Evolutionary conservation across 2,888 invertebrate species (phyloP), one percentile per base, ranked within the genome.

Genomic region (Incurvaria masculella): DNA sequence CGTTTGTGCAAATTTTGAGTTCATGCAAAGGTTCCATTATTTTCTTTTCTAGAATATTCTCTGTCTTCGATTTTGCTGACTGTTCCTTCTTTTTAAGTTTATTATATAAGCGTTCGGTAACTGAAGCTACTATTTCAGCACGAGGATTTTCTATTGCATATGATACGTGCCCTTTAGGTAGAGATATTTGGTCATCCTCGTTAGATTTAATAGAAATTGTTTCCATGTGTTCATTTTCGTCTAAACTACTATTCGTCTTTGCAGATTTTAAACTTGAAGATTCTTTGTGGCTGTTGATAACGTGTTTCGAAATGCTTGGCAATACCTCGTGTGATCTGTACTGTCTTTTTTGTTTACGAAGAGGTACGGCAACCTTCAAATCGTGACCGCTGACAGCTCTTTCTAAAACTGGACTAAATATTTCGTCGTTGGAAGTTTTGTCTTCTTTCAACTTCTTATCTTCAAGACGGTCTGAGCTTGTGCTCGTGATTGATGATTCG

Each of bases 101-200:
- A 1, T 82, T 79, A 60, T 87, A 88, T 14, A 88, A 66, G 56
- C 87, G 71, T 56, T 83, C 82, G 2, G 88, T 88, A 2, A 88
- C 88, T 0, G 86, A 86, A 3, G 87, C 86, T 2, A 88, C 85
- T 45, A 87, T 86, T 65, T 86, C 84, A 18, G 86, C 83, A 58
- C 86, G 69, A 60, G 83, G 82, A 40, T 73, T 58, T 1, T 59
- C 33, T 14, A 33, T 70, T 47, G 73, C 71, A 52, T 72, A 69
- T 4, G 72, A 60, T 48, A 74, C 65, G 4, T 71, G 60, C 42
- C 69, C 59, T 53, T 65, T 27, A 57, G 56, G 5, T 57, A 59
- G 46, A 49, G 55, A n/a, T 54, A 54, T 55, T 62, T 11, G 2
- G 21, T 48, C 16, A 17, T 20, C 39, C 27, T 49, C 46, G 50